phyloP scores from a whole-genome alignment of 2,888 invertebrate genomes.

The Sinopyrophorus schimmeli region DNA sequence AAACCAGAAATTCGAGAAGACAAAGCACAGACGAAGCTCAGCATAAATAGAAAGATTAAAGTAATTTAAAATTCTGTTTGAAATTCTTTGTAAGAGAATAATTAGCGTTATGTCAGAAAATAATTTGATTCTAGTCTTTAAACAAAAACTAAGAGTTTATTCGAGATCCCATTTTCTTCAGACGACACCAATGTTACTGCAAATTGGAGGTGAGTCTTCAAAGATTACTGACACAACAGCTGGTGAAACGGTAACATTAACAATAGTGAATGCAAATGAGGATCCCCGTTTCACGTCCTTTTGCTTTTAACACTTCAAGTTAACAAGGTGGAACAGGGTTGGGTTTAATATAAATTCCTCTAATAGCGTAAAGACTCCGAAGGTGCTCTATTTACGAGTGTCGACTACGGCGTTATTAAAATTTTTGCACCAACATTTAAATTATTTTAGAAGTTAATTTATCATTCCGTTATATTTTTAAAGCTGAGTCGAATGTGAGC shows the following conservation, averaged over 20 bases:
- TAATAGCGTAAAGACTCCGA: too few species aligned
- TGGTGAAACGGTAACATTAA: conserved; percentile 14
- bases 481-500: too few species aligned
- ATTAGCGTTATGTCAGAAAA: background rate
- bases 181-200: background rate
- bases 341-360: conserved; percentile 12
- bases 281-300: conserved; percentile 15
- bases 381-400: too few species aligned
- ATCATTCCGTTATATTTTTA: too few species aligned
- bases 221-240: conserved; percentile 16
- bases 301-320: conserved; percentile 23
- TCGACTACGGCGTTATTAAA: too few species aligned
- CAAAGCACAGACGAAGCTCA: background rate
- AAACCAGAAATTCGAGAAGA: too few species aligned
- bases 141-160: conserved; percentile 1
- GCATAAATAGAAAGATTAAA: conserved; percentile 2
- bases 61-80: conserved; percentile 2
- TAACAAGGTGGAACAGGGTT: conserved; percentile 15
- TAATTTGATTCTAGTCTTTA: background rate
- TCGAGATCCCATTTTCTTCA: background rate
- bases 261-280: conserved; percentile 22
- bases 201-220: conserved; percentile 15
- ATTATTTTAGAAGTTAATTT: too few species aligned
- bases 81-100: background rate
- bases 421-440: too few species aligned